Percentiles rank a stretch among this genome's conserved stretches.
phyloP scores from a whole-genome alignment of 2,797 vertebrate species.

The Sciaenops ocellatus region DNA sequence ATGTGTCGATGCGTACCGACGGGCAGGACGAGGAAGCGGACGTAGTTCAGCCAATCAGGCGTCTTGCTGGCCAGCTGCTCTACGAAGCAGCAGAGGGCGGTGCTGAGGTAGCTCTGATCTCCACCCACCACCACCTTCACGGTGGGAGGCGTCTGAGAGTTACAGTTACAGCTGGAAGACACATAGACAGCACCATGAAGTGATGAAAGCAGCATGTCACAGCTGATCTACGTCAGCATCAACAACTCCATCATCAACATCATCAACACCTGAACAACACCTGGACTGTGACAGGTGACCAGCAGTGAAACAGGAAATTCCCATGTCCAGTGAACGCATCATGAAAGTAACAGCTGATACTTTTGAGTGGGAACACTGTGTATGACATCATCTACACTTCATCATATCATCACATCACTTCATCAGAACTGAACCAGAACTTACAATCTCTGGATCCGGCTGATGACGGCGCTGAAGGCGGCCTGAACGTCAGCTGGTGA shows the following conservation, averaged over 20 bases:
- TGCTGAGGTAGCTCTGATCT: conserved; percentile 84
- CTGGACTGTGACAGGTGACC: too few species aligned
- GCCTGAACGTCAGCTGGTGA: conserved; percentile 81
- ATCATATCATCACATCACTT: too few species aligned
- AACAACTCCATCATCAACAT: too few species aligned
- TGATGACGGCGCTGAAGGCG: conserved; percentile 80
- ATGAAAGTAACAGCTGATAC: too few species aligned
- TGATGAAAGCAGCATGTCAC: too few species aligned
- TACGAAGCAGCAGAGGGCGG: conserved; percentile 81
- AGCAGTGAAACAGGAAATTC: too few species aligned
- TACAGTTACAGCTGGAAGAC: conserved; percentile 73
- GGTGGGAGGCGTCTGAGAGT: conserved; percentile 47
- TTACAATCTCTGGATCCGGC: conserved; percentile 82
- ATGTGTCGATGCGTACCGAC: conserved; percentile 24
- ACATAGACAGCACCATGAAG: not conserved
- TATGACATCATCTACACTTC: too few species aligned
- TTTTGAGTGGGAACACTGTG: too few species aligned
- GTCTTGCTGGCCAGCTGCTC: conserved; percentile 86
- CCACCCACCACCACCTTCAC: conserved; percentile 82
- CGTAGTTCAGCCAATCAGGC: conserved; percentile 83
- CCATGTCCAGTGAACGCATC: too few species aligned
- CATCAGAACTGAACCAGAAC: not conserved
- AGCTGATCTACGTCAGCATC: too few species aligned
- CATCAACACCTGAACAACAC: too few species aligned
- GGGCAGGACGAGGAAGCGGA: conserved; percentile 83